Evolutionary conservation across 2,113 vertebrate genomes (phyloP), one percentile per base, ranked within the genome.

Genomic region (Sceloporus undulatus): DNA sequence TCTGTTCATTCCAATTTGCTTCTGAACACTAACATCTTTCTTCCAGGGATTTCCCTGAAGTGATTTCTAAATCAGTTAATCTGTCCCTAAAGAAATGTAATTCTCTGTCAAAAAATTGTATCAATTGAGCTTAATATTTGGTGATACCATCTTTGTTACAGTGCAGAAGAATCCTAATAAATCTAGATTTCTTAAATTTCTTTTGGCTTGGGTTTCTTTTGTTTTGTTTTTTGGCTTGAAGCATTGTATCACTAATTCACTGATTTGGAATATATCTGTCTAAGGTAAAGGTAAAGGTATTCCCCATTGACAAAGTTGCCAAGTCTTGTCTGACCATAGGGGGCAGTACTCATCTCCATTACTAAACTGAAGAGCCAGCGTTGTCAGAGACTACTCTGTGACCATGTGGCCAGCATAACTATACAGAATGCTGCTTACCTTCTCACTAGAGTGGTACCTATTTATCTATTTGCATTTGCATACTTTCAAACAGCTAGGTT

Each of bases 41-140:
- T 76, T 88, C 48, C 9, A 52, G 21, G 40, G 18, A 82, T 29
- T 62, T 76, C 65, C 76, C 19, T 11, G n/a, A 38, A 81, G 38
- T 38, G 34, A 66, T n/a, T 76, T 23, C n/a, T 62, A 48, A 84
- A 79, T 6, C 4, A 90, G 86, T 70, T 79, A 89, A 89, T 68
- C 62, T 23, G 10, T 68, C 5, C 42, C 34, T 59, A 62, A 56
- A 62, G 52, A 75, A 76, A 84, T 84, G 48, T 54, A 84, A 56
- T 54, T 84, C 52, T 11, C 40, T 73, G 68, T 68, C 27, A 42
- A 68, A 66, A 16, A 48, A 38, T 10, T 19, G 9, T 25, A 68
- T 18, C 6, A 90, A 87, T 66, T 76, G 82, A 87, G 76, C 82
- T 19, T 48, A n/a, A 68, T 3, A 84, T 18, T 27, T 29, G 1